Evolutionary conservation across 1,140 invertebrate species (phyloP).

Genomic region (Pararge aegeria): DNA sequence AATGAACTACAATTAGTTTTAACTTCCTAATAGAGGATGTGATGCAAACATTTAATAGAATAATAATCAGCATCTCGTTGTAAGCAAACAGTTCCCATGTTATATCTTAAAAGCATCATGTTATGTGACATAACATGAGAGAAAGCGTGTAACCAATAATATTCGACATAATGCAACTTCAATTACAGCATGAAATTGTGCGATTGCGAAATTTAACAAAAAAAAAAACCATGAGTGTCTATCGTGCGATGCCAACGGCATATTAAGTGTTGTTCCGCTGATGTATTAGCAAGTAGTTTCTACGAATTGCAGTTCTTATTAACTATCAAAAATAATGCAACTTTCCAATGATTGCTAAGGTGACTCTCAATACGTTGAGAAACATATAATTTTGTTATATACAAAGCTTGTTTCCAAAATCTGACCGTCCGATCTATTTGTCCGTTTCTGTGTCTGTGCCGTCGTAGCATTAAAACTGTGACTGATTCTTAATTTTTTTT

Average conservation of each 20-base stretch:
- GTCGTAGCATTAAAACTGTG: too few relatives aligned
- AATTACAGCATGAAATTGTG: conserved; percentile 10
- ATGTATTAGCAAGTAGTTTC: neutral
- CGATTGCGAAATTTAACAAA: conserved; percentile 5
- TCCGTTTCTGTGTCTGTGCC: too few relatives aligned
- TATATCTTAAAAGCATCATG: conserved; percentile 29
- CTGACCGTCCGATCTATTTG: too few relatives aligned
- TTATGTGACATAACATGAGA: conserved; percentile 22
- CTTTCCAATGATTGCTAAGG: neutral
- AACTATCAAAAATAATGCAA: neutral
- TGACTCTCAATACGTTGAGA: too few relatives aligned
- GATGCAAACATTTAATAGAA: conserved; percentile 18
- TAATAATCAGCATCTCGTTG: conserved; percentile 21
- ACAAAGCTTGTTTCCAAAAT: too few relatives aligned
- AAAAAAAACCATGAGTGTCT: neutral
- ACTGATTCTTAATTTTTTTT: too few relatives aligned
- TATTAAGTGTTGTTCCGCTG: neutral
- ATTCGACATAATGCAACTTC: conserved; percentile 20
- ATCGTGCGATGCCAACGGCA: neutral
- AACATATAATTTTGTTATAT: too few relatives aligned
- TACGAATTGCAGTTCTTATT: neutral
- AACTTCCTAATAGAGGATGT: conserved; percentile 8
- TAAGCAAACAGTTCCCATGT: conserved; percentile 18
- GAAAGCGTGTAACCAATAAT: conserved; percentile 18
- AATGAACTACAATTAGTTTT: conserved; percentile 16